Evolutionary conservation across 1,140 invertebrate genomes (phyloP), one percentile per base, ranked within the genome.

Genomic region (Hyphantria cunea): DNA sequence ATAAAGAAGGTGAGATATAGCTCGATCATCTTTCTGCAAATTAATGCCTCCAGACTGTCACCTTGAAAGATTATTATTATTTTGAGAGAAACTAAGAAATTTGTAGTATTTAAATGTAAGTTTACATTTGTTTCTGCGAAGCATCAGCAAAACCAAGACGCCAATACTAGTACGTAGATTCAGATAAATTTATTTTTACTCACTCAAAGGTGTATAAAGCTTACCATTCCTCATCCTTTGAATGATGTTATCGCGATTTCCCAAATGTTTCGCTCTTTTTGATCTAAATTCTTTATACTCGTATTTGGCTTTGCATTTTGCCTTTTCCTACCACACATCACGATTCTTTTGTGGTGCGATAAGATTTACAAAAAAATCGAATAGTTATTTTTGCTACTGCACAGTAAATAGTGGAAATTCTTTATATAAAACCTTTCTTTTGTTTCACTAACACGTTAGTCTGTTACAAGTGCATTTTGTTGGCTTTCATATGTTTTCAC

Each of bases 171-270:
- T 39, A 3, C 15, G 13, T 34, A 17, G 44, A 34, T 37, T 34
- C 32, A 44, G 12, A 51, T 50, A 67, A 53, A 66, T 58, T 64
- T 70, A 69, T 72, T 70, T 74, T 70, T 72, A 74, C 69, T 76
- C 69, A 70, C 72, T 84, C 75, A 79, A 82, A 84, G 78, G 75
- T 78, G 76, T 80, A 84, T 74, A 80, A 84, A 80, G 70, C 80
- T 76, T 72, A 72, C 75, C 68, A 84, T 80, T 80, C 72, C 72
- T 82, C 80, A 80, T 83, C 80, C 73, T 83, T 86, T 84, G 82
- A 84, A 82, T 83, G 80, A 82, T 82, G 76, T 80, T 85, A 85
- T 85, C 84, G 72, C 75, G 70, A 82, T 84, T 84, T 83, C 73
- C 73, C 77, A 77, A 86, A 87, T 84, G 74, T 85, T 87, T 81